Conservation (phyloP, 2,113 vertebrate species). For the Poeciliopsis retropinna region DNA sequence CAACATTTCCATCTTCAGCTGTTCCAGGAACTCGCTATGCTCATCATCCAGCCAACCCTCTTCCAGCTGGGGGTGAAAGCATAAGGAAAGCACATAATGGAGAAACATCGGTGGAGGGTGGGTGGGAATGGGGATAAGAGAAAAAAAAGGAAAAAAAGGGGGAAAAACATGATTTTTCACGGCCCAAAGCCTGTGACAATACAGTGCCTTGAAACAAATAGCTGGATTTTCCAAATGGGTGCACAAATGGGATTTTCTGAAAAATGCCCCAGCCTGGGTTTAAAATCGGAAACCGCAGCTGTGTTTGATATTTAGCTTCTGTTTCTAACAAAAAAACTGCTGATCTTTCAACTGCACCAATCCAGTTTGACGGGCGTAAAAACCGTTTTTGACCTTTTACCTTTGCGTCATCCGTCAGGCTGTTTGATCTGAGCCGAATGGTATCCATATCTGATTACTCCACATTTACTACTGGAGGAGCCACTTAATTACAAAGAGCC, state of each 20-base stretch:
- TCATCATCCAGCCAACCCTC: conserved; percentile 98
- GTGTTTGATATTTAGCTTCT: not conserved
- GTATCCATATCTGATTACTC: conserved; percentile 67
- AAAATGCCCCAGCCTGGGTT: conserved; percentile 4
- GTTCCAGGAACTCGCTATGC: conserved; percentile 95
- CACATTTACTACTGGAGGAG: conserved; percentile 68
- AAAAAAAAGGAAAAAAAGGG: not conserved
- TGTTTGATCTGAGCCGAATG: conserved; percentile 60
- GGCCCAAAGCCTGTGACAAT: conserved; percentile 32
- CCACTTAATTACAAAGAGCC: conserved; percentile 73
- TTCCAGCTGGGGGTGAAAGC: conserved; percentile 83
- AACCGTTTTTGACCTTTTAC: conserved; percentile 57
- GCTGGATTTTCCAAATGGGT: conserved; percentile 26
- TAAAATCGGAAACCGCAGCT: conserved; percentile 20
- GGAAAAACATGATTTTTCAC: conserved; percentile 27
- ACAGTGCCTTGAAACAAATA: conserved; percentile 45
- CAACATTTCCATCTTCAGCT: conserved; percentile 95
- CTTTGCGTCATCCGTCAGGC: conserved; percentile 61
- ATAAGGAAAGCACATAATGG: conserved; percentile 7
- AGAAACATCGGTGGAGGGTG: too few species aligned
- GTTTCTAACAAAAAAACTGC: conserved; percentile 6
- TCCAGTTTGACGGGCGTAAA: conserved; percentile 34
- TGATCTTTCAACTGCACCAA: conserved; percentile 47
- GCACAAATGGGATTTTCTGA: conserved; percentile 37
- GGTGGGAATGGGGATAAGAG: not conserved